phyloP scores from a whole-genome alignment of 2,888 invertebrate species.

The Cantharis lateralis region DNA sequence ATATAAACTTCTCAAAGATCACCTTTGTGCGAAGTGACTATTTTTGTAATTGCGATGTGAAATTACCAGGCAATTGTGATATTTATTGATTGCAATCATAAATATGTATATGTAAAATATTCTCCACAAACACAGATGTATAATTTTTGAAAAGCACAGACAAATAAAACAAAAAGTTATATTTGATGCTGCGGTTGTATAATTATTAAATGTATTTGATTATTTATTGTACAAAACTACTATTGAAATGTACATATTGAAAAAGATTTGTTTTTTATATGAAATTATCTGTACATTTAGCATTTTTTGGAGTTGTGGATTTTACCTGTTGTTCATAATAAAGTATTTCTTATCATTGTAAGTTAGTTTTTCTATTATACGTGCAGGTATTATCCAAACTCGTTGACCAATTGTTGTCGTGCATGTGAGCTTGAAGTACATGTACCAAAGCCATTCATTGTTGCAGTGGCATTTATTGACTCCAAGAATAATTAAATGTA shows the following conservation, averaged over 20 bases:
- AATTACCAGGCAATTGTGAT: slow-evolving; percentile 55
- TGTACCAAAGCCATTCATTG: slow-evolving; percentile 44
- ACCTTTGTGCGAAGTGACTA: slow-evolving; percentile 31
- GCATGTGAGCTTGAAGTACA: slow-evolving; percentile 47
- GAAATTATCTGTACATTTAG: slow-evolving; percentile 33
- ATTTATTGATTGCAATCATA: slow-evolving; percentile 35
- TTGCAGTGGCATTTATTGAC: slow-evolving; percentile 40
- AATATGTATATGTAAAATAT: slow-evolving; percentile 21
- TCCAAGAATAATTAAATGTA: slow-evolving; percentile 45
- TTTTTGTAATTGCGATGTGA: slow-evolving; percentile 32
- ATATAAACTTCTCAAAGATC: slow-evolving; percentile 29
- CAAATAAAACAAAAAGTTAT: slow-evolving; percentile 47
- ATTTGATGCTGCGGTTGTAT: slow-evolving; percentile 53
- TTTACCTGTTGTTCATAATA: slow-evolving; percentile 37
- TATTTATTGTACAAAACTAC: slow-evolving; percentile 41
- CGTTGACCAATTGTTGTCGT: slow-evolving; percentile 50
- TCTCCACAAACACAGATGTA: slow-evolving; percentile 12
- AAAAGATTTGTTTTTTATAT: slow-evolving; percentile 36
- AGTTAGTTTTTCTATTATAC: slow-evolving; percentile 21
- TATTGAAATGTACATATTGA: slow-evolving; percentile 35
- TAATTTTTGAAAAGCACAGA: slow-evolving; percentile 27
- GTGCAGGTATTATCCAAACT: slow-evolving; percentile 47
- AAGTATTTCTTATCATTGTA: background rate
- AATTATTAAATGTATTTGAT: slow-evolving; percentile 35
- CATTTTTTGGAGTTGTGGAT: slow-evolving; percentile 39